These are phyloP conservation scores for Catocala nupta DNA, from an alignment of 2,888 invertebrate species.

Conservation along the genomic window DNA sequence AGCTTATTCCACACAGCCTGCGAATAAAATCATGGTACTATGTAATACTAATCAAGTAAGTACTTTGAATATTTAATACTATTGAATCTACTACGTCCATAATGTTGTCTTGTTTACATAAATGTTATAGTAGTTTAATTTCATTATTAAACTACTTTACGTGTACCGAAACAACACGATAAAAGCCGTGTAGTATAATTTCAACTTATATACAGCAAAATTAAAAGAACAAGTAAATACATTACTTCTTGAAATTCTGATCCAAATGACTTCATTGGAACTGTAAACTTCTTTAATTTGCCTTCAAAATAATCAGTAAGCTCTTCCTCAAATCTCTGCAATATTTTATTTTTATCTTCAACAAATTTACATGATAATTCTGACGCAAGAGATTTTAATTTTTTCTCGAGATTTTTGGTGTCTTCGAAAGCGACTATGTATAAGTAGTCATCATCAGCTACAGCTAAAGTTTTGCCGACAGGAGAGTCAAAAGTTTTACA, in stretches of 20 bases:
- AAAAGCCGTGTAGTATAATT: too few relatives aligned
- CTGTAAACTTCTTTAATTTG: slow-evolving; percentile 68
- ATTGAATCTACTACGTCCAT: not conserved
- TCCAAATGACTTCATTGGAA: slow-evolving; percentile 74
- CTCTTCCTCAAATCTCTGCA: slow-evolving; percentile 63
- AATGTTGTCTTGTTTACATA: too few relatives aligned
- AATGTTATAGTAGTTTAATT: too few relatives aligned
- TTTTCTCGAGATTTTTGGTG: slow-evolving; percentile 69
- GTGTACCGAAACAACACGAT: too few relatives aligned
- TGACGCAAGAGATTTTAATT: slow-evolving; percentile 59
- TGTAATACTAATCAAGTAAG: not conserved
- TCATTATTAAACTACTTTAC: too few relatives aligned
- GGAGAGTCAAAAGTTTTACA: slow-evolving; percentile 63
- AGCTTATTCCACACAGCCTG: slow-evolving; percentile 79
- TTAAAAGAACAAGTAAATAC: not conserved
- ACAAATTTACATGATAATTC: slow-evolving; percentile 61
- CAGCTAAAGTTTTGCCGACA: slow-evolving; percentile 67
- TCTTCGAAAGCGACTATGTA: slow-evolving; percentile 72
- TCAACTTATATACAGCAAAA: too few relatives aligned
- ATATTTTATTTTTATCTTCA: slow-evolving; percentile 62
- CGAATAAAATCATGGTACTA: slow-evolving; percentile 20
- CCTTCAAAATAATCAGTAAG: slow-evolving; percentile 68
- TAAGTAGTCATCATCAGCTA: slow-evolving; percentile 71
- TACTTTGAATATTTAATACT: not conserved
- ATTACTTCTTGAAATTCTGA: slow-evolving; percentile 79